Evolutionary conservation across 2,113 vertebrate species (phyloP), one percentile per base, ranked within the genome.

Genomic region (Plecotus auritus): DNA sequence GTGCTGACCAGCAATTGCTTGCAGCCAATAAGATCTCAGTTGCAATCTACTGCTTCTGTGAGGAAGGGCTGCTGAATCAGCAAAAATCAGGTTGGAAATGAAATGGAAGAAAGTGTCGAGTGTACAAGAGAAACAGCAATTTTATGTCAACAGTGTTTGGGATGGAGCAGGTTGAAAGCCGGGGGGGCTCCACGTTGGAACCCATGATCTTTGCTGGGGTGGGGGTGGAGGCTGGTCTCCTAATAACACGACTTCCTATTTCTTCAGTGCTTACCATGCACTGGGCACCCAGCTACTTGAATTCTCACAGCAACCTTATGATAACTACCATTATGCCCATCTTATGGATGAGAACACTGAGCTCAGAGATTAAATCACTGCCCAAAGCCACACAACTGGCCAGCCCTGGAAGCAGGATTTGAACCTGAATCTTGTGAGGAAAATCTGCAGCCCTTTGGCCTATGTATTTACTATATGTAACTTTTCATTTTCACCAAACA

Each of bases 31-130:
- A 88, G 56, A 73, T 18, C 74, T 84, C 64, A 22, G 84, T 45
- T 23, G 93, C 82, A 30, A 59, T 64, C 67, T 45, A 73, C 17
- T 2, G 81, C 30, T 28, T 32, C 30, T 14, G 37, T 13, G 37
- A 81, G 72, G 45, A 51, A 80, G n/a, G 61, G 70, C 78, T 76
- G 92, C 91, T 49, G 70, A 89, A 40, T 93, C 89, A 89, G 91
- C 93, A 92, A 35, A 85, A 74, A 49, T 37, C 0, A 11, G 45
- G 11, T 49, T 76, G 59, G 88, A 37, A 77, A 30, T 66, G 67
- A 90, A 95, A 54, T 17, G 72, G 82, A 61, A 88, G 66, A 1
- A 32, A 51, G 23, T 1, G 35, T 40, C 42, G 83, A 0, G 7
- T n/a, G 37, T 18, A 14, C 23, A 32, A 26, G 45, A n/a, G 64